Base-by-base conservation (phyloP, 2,888 invertebrate genomes). In the Stenichneumon culpator region DNA sequence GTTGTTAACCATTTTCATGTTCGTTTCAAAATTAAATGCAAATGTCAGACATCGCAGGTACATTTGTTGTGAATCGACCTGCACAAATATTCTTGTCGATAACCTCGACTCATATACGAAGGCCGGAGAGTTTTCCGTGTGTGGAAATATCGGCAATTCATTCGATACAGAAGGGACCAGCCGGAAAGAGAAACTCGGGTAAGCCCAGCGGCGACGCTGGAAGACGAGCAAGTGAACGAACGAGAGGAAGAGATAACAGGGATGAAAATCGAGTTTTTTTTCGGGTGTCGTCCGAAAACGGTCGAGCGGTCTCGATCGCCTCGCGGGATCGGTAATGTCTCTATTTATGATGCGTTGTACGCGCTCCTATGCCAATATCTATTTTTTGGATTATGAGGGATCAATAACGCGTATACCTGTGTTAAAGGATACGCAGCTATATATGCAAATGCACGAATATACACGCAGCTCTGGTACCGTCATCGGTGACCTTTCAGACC, bases 71-170 rank as follows among this genome's bases (percentile, higher is more conserved):
- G 16, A 14, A 11, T 28, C 22, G 25, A 28, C 28, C 25, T 28
- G 19, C 11, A 22, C 11, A 54, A 7, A 60, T 25, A 60, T 60
- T 28, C 16, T 36, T 50, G 14, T 25, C 25, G 67, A 77, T 54
- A n/a, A n/a, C 28, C 11, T 47, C 6, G 44, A 19, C 39, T 44
- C 16, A 36, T 39, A 19, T 60, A 60, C 57, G 28, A 32, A 14
- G 47, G 22, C 19, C 22, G 19, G 50, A 63, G 65, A 9, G 65
- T 65, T 39, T 74, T 69, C 87, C 82, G 86, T 83, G 84, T 86
- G 82, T 86, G 81, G 82, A 89, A 88, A 89, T 90, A 87, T 88
- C 84, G 81, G 82, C 75, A 86, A 88, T 89, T 88, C 87, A 90
- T 89, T 87, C 83, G 79, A 79, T 63, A 63, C 28, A 28, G 32